Evolutionary conservation across 2,888 invertebrate species (phyloP).

Genomic region (Morpho deidamia): DNA sequence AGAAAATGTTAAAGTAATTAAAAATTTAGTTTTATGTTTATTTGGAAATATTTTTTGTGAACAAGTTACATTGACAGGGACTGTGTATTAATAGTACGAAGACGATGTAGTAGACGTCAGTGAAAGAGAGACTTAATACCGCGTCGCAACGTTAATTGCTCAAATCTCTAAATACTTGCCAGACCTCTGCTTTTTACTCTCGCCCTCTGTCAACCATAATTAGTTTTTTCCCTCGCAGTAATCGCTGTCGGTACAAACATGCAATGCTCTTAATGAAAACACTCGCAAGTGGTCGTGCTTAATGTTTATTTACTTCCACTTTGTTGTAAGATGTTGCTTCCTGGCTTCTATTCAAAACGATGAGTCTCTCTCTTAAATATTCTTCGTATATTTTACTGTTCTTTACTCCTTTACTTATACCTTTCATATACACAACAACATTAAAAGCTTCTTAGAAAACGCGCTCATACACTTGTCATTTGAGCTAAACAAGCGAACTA

Average conservation of each 20-base stretch:
- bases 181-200: constrained; percentile 36
- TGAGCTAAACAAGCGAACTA: too few species aligned
- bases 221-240: constrained; percentile 64
- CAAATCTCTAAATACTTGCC: constrained; percentile 32
- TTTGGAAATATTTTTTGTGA: too few species aligned
- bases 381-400: too few species aligned
- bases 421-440: too few species aligned
- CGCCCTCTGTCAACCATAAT: constrained; percentile 57
- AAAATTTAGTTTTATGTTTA: too few species aligned
- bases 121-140: constrained; percentile 23
- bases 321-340: constrained; percentile 55
- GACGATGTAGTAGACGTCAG: constrained; percentile 17
- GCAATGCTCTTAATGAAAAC: constrained; percentile 73
- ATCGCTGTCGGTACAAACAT: constrained; percentile 62
- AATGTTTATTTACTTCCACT: constrained; percentile 69
- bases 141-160: constrained; percentile 34
- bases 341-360: constrained; percentile 43
- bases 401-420: too few species aligned
- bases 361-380: constrained; percentile 21
- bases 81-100: constrained; percentile 9
- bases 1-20: too few species aligned
- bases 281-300: constrained; percentile 66
- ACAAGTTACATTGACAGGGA: not conserved
- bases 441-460: too few species aligned
- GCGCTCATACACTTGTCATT: too few species aligned